phyloP scores from a whole-genome alignment of 1,140 invertebrate species.

The Solenopsis invicta region DNA sequence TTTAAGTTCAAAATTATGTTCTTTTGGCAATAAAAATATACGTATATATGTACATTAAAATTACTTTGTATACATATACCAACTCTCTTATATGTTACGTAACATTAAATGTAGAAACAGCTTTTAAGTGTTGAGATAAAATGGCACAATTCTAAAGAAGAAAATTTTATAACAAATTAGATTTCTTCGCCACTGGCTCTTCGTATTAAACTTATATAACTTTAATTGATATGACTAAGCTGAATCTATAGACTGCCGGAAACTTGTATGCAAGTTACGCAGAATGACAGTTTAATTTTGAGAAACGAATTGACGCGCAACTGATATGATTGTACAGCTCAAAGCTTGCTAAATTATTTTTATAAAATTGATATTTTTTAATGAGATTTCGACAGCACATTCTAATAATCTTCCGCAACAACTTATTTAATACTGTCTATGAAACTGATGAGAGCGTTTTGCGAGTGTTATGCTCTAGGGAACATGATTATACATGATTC shows the following conservation, averaged over 20 bases:
- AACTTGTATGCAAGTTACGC: conserved; percentile 31
- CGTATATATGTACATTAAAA: too few relatives aligned
- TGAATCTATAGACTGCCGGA: conserved; percentile 45
- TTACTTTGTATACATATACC: too few relatives aligned
- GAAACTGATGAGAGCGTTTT: not conserved
- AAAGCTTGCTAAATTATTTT: not conserved
- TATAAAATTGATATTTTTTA: conserved; percentile 80
- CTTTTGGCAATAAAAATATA: too few relatives aligned
- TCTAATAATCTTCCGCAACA: not conserved
- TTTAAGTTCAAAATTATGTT: too few relatives aligned
- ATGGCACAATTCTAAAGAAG: not conserved
- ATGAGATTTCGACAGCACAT: conserved; percentile 51
- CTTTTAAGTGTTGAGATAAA: not conserved
- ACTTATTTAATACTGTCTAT: not conserved
- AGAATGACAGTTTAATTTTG: conserved; percentile 39
- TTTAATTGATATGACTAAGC: conserved; percentile 44
- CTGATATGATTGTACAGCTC: not conserved
- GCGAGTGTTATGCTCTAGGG: not conserved
- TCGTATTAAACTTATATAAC: conserved; percentile 47
- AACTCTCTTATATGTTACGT: not conserved
- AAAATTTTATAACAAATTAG: not conserved
- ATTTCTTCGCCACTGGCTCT: conserved; percentile 9
- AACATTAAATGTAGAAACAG: not conserved
- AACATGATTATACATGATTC: not conserved
- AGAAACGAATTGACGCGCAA: not conserved